These are phyloP conservation scores for Limnothrissa miodon DNA, from an alignment of 2,113 vertebrate genomes.

Conservation along the genomic window DNA sequence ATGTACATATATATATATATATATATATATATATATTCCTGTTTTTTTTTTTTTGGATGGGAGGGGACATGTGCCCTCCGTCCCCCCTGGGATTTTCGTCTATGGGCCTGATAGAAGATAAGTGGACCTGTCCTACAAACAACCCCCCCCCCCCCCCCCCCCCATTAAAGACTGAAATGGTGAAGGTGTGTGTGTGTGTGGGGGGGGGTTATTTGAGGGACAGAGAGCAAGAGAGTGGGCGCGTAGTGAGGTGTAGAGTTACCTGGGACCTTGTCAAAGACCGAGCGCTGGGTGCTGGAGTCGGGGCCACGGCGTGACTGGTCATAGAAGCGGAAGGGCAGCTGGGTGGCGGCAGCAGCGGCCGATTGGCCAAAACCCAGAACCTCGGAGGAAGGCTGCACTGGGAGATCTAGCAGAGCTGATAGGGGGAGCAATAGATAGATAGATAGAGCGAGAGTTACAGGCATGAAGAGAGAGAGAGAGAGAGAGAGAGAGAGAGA, in stretches of 20 bases:
- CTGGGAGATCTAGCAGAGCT: conserved; percentile 61
- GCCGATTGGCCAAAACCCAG: conserved; percentile 83
- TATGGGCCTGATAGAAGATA: no score
- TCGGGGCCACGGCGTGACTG: conserved; percentile 88
- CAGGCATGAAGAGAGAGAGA: not conserved
- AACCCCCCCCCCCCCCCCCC: no score
- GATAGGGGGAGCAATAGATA: conserved; percentile 37
- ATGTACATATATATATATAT: no score
- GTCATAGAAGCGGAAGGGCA: conserved; percentile 96
- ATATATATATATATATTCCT: no score
- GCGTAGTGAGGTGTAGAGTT: not conserved
- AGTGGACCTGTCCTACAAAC: no score
- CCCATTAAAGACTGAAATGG: no score
- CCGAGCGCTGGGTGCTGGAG: conserved; percentile 80
- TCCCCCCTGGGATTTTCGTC: no score
- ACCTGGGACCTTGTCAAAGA: conserved; percentile 99
- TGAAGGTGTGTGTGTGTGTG: not conserved
- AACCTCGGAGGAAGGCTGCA: conserved; percentile 72
- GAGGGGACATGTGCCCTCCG: no score
- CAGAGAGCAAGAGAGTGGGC: not conserved
- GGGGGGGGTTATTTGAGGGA: conserved; percentile 6
- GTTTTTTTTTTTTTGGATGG: no score
- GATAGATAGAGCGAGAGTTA: not conserved
- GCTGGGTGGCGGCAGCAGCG: conserved; percentile 75
- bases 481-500: not conserved